Percentiles rank a stretch among this genome's conserved stretches.
Evolutionary conservation across 2,797 vertebrate genomes (phyloP).

Genomic region (Poeciliopsis gracilis): DNA sequence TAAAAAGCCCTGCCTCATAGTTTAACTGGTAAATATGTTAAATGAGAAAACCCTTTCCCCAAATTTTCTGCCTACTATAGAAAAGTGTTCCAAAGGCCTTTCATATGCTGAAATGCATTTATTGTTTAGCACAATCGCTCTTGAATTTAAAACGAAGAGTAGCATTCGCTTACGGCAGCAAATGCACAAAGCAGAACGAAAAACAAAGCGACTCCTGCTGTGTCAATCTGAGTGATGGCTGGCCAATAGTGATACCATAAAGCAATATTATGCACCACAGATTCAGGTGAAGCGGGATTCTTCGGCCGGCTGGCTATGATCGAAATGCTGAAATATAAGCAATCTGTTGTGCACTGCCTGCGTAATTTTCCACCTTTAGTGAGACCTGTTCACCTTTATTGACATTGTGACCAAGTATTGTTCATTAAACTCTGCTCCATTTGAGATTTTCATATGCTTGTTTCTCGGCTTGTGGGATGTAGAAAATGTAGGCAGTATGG

Average conservation of each 20-base stretch:
- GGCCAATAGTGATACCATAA: slow-evolving; percentile 43
- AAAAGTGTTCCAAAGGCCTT: background rate
- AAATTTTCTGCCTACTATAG: background rate
- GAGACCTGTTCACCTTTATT: slow-evolving; percentile 16
- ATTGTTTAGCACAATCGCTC: slow-evolving; percentile 7
- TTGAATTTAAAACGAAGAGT: slow-evolving; percentile 28
- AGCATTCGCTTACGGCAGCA: slow-evolving; percentile 28
- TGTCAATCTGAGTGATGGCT: slow-evolving; percentile 54
- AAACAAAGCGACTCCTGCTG: slow-evolving; percentile 40
- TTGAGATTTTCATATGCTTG: slow-evolving; percentile 8
- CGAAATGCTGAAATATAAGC: slow-evolving; percentile 40
- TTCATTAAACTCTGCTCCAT: slow-evolving; percentile 5
- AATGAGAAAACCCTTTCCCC: background rate
- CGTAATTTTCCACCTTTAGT: slow-evolving; percentile 24
- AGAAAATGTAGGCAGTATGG: background rate
- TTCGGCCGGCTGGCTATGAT: slow-evolving; percentile 11
- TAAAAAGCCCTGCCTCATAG: background rate
- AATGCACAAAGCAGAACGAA: slow-evolving; percentile 41
- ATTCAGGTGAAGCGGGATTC: slow-evolving; percentile 18
- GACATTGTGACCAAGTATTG: slow-evolving; percentile 15
- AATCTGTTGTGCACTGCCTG: slow-evolving; percentile 22
- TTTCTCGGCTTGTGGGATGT: slow-evolving; percentile 14
- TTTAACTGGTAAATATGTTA: background rate
- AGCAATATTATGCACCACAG: slow-evolving; percentile 29
- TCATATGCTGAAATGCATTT: slow-evolving; percentile 5